Evolutionary conservation across 2,113 vertebrate genomes (phyloP), one percentile per base, ranked within the genome.

Genomic region (Oryzias melastigma): DNA sequence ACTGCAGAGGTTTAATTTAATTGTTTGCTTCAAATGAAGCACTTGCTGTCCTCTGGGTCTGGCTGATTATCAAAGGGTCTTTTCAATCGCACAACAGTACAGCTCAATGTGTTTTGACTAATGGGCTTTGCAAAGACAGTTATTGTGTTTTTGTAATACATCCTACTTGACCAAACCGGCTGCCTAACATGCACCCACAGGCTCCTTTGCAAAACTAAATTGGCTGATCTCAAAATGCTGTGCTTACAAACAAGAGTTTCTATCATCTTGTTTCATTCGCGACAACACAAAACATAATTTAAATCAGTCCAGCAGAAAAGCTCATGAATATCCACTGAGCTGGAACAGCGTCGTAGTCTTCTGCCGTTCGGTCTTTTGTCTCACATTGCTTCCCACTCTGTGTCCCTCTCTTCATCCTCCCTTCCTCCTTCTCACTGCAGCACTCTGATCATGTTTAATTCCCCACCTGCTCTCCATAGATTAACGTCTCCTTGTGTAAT

Each of bases 401-500:
- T 18, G 16, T 71, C 68, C 35, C 35, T 35, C 35, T 64, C 59
- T 50, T 40, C 27, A 53, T 13, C 22, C 54, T 70, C 57, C 59
- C 44, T 63, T 13, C 22, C 54, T 70, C 57, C 59, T 47, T 63
- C 72, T 75, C 66, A 13, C 81, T 68, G 82, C 52, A 70, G 69
- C 64, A 46, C 82, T 81, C 78, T 82, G 81, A 88, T 84, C 83
- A 62, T 82, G 82, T 88, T 89, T 86, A 87, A 90, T 88, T 86
- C 84, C 85, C 83, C 82, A 88, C 87, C 87, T 89, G 84, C 73
- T 83, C 83, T 83, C 78, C 59, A 66, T 68, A 82, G 84, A 88
- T 89, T 89, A 89, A 82, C 67, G 75, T 83, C 73, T 86, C 78
- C 70, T 80, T 61, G 78, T 87, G 84, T 89, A 89, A 89, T 89